Conservation (phyloP, 1,140 invertebrate species). For the Drosophila elegans region DNA sequence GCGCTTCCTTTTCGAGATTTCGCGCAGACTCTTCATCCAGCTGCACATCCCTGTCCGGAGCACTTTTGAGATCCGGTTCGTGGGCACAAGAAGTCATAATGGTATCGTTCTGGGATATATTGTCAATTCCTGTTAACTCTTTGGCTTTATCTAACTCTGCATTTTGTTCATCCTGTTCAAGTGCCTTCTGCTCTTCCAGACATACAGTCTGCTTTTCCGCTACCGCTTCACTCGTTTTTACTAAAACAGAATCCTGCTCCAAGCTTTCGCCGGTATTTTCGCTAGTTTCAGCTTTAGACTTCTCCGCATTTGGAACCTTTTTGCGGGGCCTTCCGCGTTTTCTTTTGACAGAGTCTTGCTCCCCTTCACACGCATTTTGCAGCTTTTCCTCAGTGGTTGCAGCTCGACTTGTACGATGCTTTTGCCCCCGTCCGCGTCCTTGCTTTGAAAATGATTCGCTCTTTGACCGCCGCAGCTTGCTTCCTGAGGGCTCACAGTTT, state of each 20-base stretch:
- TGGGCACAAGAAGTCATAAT: not conserved
- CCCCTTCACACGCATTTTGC: not conserved
- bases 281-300: not conserved
- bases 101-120: constrained; percentile 5
- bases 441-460: constrained; percentile 42
- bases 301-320: not conserved
- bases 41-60: not conserved
- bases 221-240: not conserved
- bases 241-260: not conserved
- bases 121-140: constrained; percentile 6
- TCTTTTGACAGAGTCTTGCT: constrained; percentile 1
- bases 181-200: not conserved
- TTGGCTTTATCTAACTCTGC: constrained; percentile 35
- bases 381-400: constrained; percentile 35
- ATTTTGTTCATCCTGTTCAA: constrained; percentile 1
- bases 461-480: constrained; percentile 25
- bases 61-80: constrained; percentile 21
- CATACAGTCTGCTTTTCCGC: not conserved
- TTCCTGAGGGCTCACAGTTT: not conserved
- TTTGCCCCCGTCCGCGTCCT: not conserved
- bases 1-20: constrained; percentile 1
- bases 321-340: constrained; percentile 51
- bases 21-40: not conserved
- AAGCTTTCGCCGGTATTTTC: not conserved
- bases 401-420: constrained; percentile 14